Base-by-base conservation (phyloP, 92 coral and sea anemone species). In the Micromussa lordhowensis region DNA sequence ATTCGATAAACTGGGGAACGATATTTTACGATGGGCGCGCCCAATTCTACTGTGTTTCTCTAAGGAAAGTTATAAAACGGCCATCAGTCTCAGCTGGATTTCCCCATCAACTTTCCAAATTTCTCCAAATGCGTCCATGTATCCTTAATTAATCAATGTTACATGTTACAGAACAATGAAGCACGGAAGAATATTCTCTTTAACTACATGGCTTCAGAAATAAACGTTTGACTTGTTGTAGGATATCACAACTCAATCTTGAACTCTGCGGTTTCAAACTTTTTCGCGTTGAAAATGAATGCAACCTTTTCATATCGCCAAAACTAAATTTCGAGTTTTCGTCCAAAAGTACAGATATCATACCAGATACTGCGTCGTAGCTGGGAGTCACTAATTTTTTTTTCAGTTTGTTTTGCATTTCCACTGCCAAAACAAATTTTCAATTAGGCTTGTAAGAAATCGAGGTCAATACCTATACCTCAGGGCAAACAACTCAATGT, bases 401-500 rank as follows among this genome's bases (percentile, higher is more conserved):
- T 36, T 68, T 36, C 32, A 28, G 74, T 26, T 40, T 12, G 34
- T 19, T 40, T 40, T 40, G 51, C 26, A 2, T 36, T 73, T 68
- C 31, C 58, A 51, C 26, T 24, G 58, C 28, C 77, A 49, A 28
- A n/a, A 49, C 34, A 68, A 82, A 82, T 68, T 82, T 48, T 44
- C 68, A 30, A 58, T 54, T 54, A 54, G 36, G 44, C 31, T 79
- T 53, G 82, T 19, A 17, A 55, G 49, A 57, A 79, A n/a, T 78
- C 34, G 82, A 78, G 11, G 24, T n/a, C n/a, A 53, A 22, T 22
- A 72, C 84, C 84, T 80, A 28, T 22, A 72, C 84, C 84, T 80
- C 44, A 34, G 75, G 85, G 85, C 85, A 64, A 38, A 61, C 66
- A 29, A 12, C n/a, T 61, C 32, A 61, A 21, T 57, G 77, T 19